These are phyloP conservation scores for Epinephelus lanceolatus DNA, from an alignment of 2,113 vertebrate species.

Conservation along the genomic window DNA sequence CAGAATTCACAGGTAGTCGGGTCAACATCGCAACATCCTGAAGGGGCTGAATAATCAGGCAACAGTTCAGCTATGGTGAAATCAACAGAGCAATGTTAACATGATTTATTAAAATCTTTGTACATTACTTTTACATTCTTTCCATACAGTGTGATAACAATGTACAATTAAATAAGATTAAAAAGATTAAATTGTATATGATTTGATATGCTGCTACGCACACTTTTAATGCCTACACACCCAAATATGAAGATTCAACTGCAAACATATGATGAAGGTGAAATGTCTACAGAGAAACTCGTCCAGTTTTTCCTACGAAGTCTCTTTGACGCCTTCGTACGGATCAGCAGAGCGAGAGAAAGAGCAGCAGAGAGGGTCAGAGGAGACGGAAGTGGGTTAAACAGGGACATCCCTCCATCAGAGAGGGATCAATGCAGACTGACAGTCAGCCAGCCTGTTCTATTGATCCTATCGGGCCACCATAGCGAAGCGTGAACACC, in stretches of 20 bases:
- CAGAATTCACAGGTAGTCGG: no score
- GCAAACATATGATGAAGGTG: neutral
- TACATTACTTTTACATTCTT: constrained; percentile 40
- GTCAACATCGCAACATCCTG: no score
- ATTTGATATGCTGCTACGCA: constrained; percentile 6
- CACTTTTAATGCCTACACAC: constrained; percentile 1
- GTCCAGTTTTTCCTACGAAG: neutral
- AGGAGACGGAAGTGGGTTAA: constrained; percentile 25
- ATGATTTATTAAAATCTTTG: constrained; percentile 49
- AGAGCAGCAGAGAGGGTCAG: neutral
- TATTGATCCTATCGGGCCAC: constrained; percentile 33
- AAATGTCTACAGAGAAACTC: neutral
- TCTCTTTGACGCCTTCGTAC: neutral
- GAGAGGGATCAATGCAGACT: constrained; percentile 28
- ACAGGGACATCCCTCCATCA: constrained; percentile 2
- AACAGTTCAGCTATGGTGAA: neutral
- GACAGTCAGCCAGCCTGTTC: neutral
- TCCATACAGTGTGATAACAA: constrained; percentile 22
- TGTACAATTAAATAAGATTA: constrained; percentile 38
- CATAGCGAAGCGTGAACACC: neutral
- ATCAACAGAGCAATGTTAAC: neutral
- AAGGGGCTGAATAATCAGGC: neutral
- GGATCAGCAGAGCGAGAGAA: neutral
- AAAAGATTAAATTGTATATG: neutral
- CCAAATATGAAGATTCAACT: neutral